Evolutionary conservation across 2,888 invertebrate genomes (phyloP).

Genomic region (Chrysolina americana): DNA sequence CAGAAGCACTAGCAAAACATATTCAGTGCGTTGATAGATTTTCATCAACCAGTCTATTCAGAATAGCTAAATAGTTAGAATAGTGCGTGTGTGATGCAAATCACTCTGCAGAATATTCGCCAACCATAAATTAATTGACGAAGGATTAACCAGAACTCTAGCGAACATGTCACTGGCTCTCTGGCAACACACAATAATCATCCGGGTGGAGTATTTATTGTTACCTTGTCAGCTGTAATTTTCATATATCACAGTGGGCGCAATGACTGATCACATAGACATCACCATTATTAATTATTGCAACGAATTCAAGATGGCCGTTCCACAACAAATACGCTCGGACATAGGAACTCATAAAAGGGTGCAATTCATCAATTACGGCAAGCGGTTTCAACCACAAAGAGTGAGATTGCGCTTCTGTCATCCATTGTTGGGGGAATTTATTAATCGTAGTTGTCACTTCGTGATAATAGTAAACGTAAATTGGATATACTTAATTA

Average conservation of each 20-base stretch:
- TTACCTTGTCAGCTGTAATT: slow-evolving; percentile 13
- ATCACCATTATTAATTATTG: slow-evolving; percentile 27
- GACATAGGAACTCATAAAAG: slow-evolving; percentile 5
- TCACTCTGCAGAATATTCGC: background rate
- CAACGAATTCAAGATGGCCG: slow-evolving; percentile 30
- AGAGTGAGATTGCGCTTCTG: slow-evolving; percentile 36
- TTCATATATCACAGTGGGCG: background rate
- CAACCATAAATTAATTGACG: background rate
- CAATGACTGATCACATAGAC: slow-evolving; percentile 11
- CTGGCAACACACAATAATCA: slow-evolving; percentile 5
- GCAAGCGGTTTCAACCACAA: slow-evolving; percentile 12
- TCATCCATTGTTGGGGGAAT: slow-evolving; percentile 37
- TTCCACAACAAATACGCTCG: slow-evolving; percentile 4
- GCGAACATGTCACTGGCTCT: background rate
- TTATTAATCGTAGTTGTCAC: slow-evolving; percentile 39
- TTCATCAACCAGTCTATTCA: too few relatives aligned
- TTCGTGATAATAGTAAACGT: slow-evolving; percentile 32
- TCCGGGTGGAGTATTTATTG: slow-evolving; percentile 17
- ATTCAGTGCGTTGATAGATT: too few relatives aligned
- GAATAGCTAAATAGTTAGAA: too few relatives aligned
- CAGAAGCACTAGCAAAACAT: too few relatives aligned
- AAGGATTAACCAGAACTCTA: background rate
- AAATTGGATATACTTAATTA: slow-evolving; percentile 37
- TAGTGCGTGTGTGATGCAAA: too few relatives aligned
- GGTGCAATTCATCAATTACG: slow-evolving; percentile 10